Conservation (phyloP, 2,888 invertebrate species). For the Callosobruchus maculatus region DNA sequence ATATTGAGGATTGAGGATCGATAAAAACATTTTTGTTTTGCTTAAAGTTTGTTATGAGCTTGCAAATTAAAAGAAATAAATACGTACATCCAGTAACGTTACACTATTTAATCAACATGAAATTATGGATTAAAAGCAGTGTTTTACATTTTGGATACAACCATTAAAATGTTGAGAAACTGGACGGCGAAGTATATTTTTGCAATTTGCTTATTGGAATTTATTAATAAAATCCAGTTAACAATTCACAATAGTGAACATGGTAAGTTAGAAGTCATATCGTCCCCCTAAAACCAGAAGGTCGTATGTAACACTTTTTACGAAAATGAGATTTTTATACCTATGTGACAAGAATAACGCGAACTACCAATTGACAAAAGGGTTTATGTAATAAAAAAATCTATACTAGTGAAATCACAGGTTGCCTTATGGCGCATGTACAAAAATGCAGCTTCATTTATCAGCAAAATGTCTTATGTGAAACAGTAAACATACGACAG, state of each 20-base stretch:
- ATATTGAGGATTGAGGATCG: not conserved
- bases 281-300: no score
- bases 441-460: no score
- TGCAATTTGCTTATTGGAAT: slow-evolving; percentile 64
- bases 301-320: no score
- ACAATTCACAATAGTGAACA: slow-evolving; percentile 71
- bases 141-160: slow-evolving; percentile 23
- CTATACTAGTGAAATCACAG: no score
- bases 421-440: no score
- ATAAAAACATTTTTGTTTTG: not conserved
- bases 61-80: not conserved
- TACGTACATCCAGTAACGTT: not conserved
- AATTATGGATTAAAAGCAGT: not conserved
- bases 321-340: no score
- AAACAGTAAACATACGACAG: no score
- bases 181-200: slow-evolving; percentile 62
- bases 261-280: slow-evolving; percentile 57
- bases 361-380: no score
- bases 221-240: slow-evolving; percentile 64
- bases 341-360: no score
- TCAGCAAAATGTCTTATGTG: no score
- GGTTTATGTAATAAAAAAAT: no score
- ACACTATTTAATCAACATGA: not conserved
- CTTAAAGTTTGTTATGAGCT: not conserved
- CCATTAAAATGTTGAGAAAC: slow-evolving; percentile 47